Conservation (phyloP, 2,888 invertebrate species). For the Auanema freiburgensis region DNA sequence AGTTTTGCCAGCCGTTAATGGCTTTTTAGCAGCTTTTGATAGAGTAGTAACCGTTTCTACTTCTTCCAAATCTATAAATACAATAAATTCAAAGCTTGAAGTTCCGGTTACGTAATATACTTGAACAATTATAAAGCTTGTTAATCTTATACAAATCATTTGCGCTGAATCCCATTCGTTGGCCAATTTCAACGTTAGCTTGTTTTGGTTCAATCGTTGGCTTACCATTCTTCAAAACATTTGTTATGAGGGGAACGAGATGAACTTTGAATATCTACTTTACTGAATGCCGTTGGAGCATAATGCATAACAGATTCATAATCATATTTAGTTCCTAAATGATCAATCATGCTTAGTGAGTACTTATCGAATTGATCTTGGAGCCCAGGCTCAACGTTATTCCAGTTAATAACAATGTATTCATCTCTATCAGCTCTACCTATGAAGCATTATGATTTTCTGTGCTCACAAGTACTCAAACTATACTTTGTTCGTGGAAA, state of each 20-base stretch:
- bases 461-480: no score
- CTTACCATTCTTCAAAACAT: slow-evolving; percentile 50
- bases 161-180: slow-evolving; percentile 60
- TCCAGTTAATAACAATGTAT: slow-evolving; percentile 63
- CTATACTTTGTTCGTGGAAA: slow-evolving; percentile 64
- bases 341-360: slow-evolving; percentile 62
- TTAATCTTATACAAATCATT: slow-evolving; percentile 64
- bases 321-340: slow-evolving; percentile 65
- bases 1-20: no score
- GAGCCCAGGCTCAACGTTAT: slow-evolving; percentile 60
- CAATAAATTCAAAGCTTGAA: no score
- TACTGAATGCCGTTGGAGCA: slow-evolving; percentile 67
- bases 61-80: no score
- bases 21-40: slow-evolving; percentile 19
- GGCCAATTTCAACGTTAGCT: slow-evolving; percentile 56
- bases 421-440: slow-evolving; percentile 64
- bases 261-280: slow-evolving; percentile 42
- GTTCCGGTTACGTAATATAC: no score
- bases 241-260: neutral
- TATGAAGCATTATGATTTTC: no score
- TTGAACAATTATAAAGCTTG: slow-evolving; percentile 63
- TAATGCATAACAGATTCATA: slow-evolving; percentile 68
- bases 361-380: slow-evolving; percentile 64
- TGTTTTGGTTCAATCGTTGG: slow-evolving; percentile 58
- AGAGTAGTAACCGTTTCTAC: slow-evolving; percentile 16